Evolutionary conservation across 2,797 vertebrate species (phyloP), one percentile per base, ranked within the genome.

Genomic region (Dallia pectoralis): DNA sequence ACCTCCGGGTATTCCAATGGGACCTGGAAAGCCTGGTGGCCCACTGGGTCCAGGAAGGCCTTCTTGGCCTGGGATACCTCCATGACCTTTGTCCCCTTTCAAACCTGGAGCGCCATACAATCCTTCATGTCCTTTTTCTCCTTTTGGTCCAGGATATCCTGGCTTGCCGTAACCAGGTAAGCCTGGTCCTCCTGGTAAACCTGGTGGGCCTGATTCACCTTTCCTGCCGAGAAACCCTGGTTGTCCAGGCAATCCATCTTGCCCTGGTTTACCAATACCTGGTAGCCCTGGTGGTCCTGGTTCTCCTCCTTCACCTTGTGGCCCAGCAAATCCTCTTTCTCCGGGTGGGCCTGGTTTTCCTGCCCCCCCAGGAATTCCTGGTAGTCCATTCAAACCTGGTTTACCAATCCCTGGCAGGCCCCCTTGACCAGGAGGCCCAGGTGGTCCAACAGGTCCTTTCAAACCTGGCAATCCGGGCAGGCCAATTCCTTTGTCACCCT

Each of bases 111-210:
- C 86, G 0, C 97, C 97, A 0, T 93, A 94, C 77, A 94, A 76
- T 22, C 97, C 97, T 11, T 80, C 91, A 30, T 95, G 74, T 0
- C 97, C 97, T 30, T 94, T 95, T 69, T 97, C 96, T 53, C 97
- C 97, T 82, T 97, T 97, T 49, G 91, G 93, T 40, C 97, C 97
- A 0, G 96, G 95, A 77, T 95, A 96, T 27, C 97, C 97, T 1
- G 95, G 94, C 83, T 98, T 99, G 15, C 96, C 96, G 0, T 96
- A 91, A 0, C 97, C 97, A 0, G 95, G 95, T 49, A 94, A 79
- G 0, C 97, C 97, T 0, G 96, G 95, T 18, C 93, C 91, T 1
- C 97, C 97, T 0, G 95, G 96, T 74, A 97, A 87, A 75, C 97
- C 97, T 0, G 92, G 90, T 36, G 93, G 82, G 1, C 97, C 97